Conservation (phyloP, 2,113 vertebrate genomes). For the Vireo altiloquus region DNA sequence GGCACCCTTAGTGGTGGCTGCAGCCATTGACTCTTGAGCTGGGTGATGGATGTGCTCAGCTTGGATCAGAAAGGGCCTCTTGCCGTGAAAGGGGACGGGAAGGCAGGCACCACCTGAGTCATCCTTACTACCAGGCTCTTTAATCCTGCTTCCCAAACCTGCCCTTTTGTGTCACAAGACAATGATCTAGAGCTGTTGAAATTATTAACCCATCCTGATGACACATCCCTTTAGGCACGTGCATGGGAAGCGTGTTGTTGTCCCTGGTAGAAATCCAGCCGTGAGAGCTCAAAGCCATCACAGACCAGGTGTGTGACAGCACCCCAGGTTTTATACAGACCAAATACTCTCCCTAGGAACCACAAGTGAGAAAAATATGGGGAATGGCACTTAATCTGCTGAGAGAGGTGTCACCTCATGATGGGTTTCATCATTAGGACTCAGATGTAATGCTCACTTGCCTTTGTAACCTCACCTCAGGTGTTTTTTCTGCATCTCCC, state of each 20-base stretch:
- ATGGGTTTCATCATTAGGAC: neutral
- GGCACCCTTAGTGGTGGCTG: neutral
- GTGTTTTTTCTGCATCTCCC: neutral
- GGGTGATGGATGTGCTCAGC: neutral
- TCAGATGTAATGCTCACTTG: neutral
- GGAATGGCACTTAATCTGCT: neutral
- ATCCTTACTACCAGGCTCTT: neutral
- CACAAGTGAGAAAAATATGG: neutral
- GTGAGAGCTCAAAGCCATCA: neutral
- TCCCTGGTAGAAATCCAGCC: rapidly evolving
- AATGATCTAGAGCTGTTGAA: neutral
- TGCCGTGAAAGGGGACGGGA: rapidly evolving
- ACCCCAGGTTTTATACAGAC: neutral
- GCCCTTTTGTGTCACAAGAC: neutral
- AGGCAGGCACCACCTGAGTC: neutral
- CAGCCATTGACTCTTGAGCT: neutral
- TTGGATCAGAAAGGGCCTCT: neutral
- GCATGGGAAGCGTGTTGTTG: neutral
- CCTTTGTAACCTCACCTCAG: neutral
- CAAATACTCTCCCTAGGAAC: neutral
- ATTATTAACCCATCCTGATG: neutral
- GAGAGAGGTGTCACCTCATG: neutral
- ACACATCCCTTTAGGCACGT: rapidly evolving
- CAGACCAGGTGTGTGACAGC: neutral
- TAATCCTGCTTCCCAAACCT: neutral